Base-by-base conservation (phyloP, 2,888 invertebrate species). In the Parelbella ahira region DNA sequence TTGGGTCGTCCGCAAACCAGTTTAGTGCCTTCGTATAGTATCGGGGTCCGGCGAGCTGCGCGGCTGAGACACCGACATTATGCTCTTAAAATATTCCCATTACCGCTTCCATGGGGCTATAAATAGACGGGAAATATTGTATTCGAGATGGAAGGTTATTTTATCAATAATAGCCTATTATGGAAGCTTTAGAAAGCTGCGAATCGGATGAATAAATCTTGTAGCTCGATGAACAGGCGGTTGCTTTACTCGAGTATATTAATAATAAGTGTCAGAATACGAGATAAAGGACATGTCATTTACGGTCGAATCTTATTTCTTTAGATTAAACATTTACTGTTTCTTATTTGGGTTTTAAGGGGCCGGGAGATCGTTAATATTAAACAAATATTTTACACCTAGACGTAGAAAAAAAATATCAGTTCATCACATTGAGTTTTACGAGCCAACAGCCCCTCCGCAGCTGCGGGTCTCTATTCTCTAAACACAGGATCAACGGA, bases 61-160 rank as follows among this genome's bases (percentile, higher is more conserved):
- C 29, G 38, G 7, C 37, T 23, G 38, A 21, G 29, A 29, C 15
- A n/a, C 38, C 28, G 12, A 23, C 30, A 30, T 38, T 18, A 38
- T 23, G 37, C 29, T 29, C 28, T 29, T 29, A 37, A 37, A 37
- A 21, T 37, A 37, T 37, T 37, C 37, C 28, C 37, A 37, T 37
- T 37, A 37, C 37, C 28, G 37, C 37, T 37, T 37, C 37, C 37
- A 37, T 9, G n/a, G n/a, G 21, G n/a, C 28, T 37, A 37, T 37
- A 37, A 37, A 37, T 29, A 37, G 37, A 37, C 37, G 37, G 37
- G 28, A 37, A 29, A 37, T 37, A 37, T 37, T 37, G 28, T 29
- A 29, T 29, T 28, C 28, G 28, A 37, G 37, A 28, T 37, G 37
- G 21, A 37, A 37, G 37, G 37, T 37, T 37, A 23, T 37, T 37